Percentiles rank a stretch among this genome's conserved stretches.
Evolutionary conservation across 2,888 invertebrate species (phyloP).

Genomic region (Archips crataeganus): DNA sequence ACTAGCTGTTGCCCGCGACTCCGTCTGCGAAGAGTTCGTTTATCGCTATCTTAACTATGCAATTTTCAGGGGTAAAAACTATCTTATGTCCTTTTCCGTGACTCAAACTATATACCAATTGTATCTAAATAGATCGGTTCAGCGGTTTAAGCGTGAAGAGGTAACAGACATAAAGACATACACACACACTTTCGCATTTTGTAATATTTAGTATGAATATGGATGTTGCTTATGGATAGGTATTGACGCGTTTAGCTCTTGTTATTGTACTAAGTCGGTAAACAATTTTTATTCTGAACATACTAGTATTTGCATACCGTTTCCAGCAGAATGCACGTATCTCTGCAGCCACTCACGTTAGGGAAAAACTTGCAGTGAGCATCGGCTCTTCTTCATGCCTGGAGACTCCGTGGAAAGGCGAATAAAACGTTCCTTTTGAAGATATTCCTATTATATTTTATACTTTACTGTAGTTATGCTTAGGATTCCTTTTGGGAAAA

Average conservation of each 20-base stretch:
- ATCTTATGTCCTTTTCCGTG: no score
- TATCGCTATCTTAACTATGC: no score
- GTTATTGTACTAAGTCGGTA: background rate
- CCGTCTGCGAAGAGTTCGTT: no score
- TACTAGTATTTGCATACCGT: conserved; percentile 12
- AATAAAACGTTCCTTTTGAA: conserved; percentile 61
- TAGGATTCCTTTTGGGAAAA: conserved; percentile 28
- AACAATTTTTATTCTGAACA: background rate
- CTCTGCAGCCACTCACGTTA: conserved; percentile 57
- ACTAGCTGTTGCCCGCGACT: no score
- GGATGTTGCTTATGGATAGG: no score
- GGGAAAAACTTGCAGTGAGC: conserved; percentile 78
- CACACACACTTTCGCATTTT: no score
- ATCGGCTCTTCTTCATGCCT: conserved; percentile 75
- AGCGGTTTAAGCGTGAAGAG: no score
- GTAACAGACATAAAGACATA: no score
- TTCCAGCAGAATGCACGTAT: conserved; percentile 48
- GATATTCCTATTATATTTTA: conserved; percentile 46
- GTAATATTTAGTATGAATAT: no score
- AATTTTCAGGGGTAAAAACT: no score
- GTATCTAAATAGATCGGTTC: no score
- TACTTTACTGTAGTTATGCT: conserved; percentile 37
- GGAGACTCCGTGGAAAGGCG: conserved; percentile 64
- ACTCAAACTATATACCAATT: no score
- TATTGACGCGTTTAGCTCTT: background rate